phyloP scores from a whole-genome alignment of 2,888 invertebrate genomes.

The Cerastoderma edule region DNA sequence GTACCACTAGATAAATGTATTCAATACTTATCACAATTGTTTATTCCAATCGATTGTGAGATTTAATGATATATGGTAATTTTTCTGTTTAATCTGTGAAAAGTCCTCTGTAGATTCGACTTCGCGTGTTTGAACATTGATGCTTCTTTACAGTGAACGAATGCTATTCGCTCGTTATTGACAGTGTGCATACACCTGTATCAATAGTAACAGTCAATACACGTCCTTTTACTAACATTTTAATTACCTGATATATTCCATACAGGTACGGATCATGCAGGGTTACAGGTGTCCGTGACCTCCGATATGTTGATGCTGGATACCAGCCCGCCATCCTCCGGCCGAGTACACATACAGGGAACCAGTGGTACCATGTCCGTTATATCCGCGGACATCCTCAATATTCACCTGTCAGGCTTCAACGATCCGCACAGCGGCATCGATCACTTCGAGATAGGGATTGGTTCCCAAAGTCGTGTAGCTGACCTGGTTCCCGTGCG shows the following conservation, averaged over 20 bases:
- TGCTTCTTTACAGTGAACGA: too few species aligned
- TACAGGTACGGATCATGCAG: conserved; percentile 30
- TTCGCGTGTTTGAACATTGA: too few species aligned
- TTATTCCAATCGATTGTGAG: too few species aligned
- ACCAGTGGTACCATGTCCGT: background rate
- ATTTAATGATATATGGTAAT: too few species aligned
- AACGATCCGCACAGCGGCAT: conserved; percentile 31
- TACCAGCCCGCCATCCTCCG: conserved; percentile 36
- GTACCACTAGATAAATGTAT: too few species aligned
- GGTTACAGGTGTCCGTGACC: conserved; percentile 35
- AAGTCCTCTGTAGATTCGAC: too few species aligned
- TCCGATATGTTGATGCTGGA: conserved; percentile 58
- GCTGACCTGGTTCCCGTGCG: conserved; percentile 7
- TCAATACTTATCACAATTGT: too few species aligned
- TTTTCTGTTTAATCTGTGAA: too few species aligned
- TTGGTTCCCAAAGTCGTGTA: conserved; percentile 25
- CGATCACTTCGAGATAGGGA: conserved; percentile 29
- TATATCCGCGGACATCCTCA: background rate
- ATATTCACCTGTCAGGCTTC: conserved; percentile 13
- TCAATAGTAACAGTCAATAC: background rate
- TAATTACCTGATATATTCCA: background rate
- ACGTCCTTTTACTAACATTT: background rate
- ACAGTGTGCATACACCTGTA: too few species aligned
- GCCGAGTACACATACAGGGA: conserved; percentile 4
- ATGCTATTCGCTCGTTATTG: too few species aligned